phyloP scores from a whole-genome alignment of 2,888 invertebrate genomes.

The Melikaiella ostensackeni region DNA sequence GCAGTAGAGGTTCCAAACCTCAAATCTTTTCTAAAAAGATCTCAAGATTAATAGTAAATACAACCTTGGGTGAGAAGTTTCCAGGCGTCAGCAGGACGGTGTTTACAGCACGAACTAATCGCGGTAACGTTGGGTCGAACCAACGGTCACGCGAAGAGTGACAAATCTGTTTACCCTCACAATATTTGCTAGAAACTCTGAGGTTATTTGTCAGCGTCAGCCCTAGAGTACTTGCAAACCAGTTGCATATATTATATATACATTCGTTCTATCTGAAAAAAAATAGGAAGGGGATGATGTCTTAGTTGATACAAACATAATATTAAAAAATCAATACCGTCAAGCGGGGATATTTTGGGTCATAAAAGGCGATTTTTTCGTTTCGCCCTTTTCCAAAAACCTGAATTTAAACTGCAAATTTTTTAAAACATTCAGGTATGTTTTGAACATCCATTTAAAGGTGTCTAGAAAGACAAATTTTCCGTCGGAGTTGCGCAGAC shows the following conservation, averaged over 20 bases:
- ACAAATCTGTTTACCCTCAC: constrained; percentile 64
- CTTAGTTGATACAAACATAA: background rate
- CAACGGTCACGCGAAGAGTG: constrained; percentile 54
- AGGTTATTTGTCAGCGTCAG: constrained; percentile 58
- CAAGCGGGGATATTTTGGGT: no score
- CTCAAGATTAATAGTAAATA: background rate
- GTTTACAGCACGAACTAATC: constrained; percentile 57
- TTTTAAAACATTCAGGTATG: no score
- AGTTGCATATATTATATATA: constrained; percentile 4
- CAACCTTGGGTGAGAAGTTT: background rate
- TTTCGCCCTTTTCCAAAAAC: no score
- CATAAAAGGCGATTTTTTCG: no score
- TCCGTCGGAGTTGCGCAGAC: no score
- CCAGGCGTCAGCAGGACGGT: constrained; percentile 15
- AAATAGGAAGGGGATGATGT: background rate
- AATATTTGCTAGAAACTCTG: constrained; percentile 57
- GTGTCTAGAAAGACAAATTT: no score
- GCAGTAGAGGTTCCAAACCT: no score
- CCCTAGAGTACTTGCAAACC: constrained; percentile 36
- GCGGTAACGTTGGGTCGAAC: constrained; percentile 39
- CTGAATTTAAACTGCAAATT: no score
- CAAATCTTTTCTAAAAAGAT: no score
- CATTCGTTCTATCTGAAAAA: background rate
- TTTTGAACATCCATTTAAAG: no score
- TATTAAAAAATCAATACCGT: no score